Conservation (phyloP, 2,797 vertebrate species). For the Tachyglossus aculeatus region DNA sequence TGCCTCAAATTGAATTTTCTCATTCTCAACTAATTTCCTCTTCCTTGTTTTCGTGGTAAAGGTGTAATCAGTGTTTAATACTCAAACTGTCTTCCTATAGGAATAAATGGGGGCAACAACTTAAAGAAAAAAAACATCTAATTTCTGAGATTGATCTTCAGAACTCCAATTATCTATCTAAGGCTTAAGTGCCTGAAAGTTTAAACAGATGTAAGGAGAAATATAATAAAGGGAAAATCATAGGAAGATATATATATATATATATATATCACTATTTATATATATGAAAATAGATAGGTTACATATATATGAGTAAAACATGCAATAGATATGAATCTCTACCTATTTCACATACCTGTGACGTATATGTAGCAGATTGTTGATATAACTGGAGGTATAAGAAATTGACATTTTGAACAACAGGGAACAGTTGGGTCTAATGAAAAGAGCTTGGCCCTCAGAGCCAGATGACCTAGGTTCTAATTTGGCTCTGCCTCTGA, state of each 20-base stretch:
- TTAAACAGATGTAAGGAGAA: slow-evolving; percentile 47
- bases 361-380: slow-evolving; percentile 22
- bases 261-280: too few species aligned
- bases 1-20: slow-evolving; percentile 57
- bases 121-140: slow-evolving; percentile 53
- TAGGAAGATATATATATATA: too few species aligned
- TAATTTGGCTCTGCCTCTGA: slow-evolving; percentile 16
- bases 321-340: too few species aligned
- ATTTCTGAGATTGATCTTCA: slow-evolving; percentile 33
- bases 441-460: too few species aligned
- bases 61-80: slow-evolving; percentile 62
- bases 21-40: slow-evolving; percentile 69
- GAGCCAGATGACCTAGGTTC: too few species aligned
- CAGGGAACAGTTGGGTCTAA: too few species aligned
- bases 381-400: slow-evolving; percentile 37
- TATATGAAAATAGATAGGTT: neutral
- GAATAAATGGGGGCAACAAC: slow-evolving; percentile 57
- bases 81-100: slow-evolving; percentile 63
- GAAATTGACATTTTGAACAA: slow-evolving; percentile 24
- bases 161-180: slow-evolving; percentile 37
- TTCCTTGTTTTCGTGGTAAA: slow-evolving; percentile 58
- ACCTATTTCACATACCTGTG: too few species aligned
- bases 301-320: neutral
- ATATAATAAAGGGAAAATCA: slow-evolving; percentile 25
- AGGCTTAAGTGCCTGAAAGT: slow-evolving; percentile 50